Percentiles rank a stretch among this genome's conserved stretches.
Conservation (phyloP, 1,140 invertebrate genomes). For the Cydia strobilella region DNA sequence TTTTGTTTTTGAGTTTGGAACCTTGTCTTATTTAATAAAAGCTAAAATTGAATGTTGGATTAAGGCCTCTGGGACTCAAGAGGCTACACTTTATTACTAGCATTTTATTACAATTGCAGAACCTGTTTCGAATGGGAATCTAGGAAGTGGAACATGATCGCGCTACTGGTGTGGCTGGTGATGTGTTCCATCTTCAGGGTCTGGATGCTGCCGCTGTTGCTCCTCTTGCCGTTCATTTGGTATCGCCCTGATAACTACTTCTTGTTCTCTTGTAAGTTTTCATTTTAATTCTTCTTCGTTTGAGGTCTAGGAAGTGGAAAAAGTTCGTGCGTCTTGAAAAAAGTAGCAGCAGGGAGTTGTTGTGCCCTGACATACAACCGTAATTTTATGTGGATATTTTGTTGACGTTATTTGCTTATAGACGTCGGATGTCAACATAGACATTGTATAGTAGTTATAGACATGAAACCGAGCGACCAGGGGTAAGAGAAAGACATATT, state of each 20-base stretch:
- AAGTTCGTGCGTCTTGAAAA: too few species aligned
- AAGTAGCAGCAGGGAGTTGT: too few species aligned
- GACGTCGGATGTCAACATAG: background rate
- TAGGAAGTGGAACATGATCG: conserved; percentile 52
- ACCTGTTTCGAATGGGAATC: conserved; percentile 72
- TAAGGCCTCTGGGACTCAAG: too few species aligned
- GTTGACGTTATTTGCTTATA: background rate
- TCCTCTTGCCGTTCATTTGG: conserved; percentile 65
- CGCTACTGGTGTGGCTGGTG: conserved; percentile 55
- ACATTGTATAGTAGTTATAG: too few species aligned
- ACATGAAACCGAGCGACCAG: too few species aligned
- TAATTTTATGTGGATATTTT: background rate
- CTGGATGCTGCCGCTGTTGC: conserved; percentile 69
- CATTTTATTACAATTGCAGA: conserved; percentile 47
- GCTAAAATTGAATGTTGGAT: too few species aligned
- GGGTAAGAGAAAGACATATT: too few species aligned
- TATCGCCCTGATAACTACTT: conserved; percentile 53
- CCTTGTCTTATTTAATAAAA: too few species aligned
- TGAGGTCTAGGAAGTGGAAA: background rate
- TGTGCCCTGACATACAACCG: too few species aligned
- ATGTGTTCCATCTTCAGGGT: conserved; percentile 63
- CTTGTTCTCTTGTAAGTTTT: conserved; percentile 43
- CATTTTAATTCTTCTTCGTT: background rate
- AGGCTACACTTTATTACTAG: background rate
- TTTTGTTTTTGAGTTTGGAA: too few species aligned